A percentile compares a stretch with the other conserved stretches of the same genome.
These are phyloP conservation scores for Chromobotia macracanthus DNA, from an alignment of 2,797 vertebrate species.

Conservation along the genomic window DNA sequence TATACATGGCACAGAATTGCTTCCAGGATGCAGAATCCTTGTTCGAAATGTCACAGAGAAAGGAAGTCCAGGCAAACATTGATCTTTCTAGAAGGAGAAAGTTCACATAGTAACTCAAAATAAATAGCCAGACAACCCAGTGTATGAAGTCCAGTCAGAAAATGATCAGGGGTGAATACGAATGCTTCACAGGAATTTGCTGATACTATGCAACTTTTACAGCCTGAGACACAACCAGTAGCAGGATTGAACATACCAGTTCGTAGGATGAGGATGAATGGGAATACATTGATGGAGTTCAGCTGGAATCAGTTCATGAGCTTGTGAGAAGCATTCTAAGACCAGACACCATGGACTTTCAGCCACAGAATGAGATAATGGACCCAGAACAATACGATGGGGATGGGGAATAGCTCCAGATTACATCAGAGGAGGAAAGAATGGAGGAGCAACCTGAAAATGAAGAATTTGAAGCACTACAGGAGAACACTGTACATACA, in stretches of 20 bases:
- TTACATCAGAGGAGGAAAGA: not conserved
- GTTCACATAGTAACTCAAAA: slow-evolving; percentile 33
- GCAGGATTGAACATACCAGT: not conserved
- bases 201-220: slow-evolving; percentile 46
- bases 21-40: slow-evolving; percentile 19
- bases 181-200: slow-evolving; percentile 41
- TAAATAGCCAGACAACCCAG: slow-evolving; percentile 37
- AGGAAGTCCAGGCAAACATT: slow-evolving; percentile 30
- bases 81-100: slow-evolving; percentile 44
- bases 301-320: not conserved
- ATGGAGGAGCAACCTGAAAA: not conserved
- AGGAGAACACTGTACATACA: not conserved
- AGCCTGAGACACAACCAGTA: not conserved
- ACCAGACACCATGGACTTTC: not conserved
- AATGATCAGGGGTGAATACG: slow-evolving; percentile 16
- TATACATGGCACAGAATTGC: not conserved
- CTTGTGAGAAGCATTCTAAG: not conserved
- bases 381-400: not conserved
- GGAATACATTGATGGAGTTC: slow-evolving; percentile 11
- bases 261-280: slow-evolving; percentile 37
- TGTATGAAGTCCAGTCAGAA: slow-evolving; percentile 44
- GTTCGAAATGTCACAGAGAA: slow-evolving; percentile 14
- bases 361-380: not conserved
- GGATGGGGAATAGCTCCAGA: not conserved
- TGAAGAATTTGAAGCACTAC: not conserved